These are phyloP conservation scores for Lepidothrix coronata DNA, from an alignment of 2,113 vertebrate species.

Conservation along the genomic window DNA sequence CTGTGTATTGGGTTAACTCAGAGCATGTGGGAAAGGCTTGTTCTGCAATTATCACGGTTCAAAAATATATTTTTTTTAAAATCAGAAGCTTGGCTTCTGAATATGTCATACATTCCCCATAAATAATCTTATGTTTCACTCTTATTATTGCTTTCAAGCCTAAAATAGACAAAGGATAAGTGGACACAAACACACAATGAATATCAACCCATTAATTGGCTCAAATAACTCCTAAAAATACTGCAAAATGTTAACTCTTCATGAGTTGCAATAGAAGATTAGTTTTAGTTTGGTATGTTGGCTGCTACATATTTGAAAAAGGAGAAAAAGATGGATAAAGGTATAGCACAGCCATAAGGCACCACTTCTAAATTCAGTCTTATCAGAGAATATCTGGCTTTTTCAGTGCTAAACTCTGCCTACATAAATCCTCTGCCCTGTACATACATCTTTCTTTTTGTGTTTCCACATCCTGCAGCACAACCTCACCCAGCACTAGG, in stretches of 20 bases:
- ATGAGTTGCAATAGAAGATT: constrained; percentile 32
- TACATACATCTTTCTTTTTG: neutral
- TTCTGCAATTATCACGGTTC: neutral
- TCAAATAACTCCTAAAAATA: constrained; percentile 51
- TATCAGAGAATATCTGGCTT: neutral
- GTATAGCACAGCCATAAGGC: neutral
- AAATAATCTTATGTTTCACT: neutral
- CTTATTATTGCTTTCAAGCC: neutral
- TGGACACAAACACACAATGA: neutral
- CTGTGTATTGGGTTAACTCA: neutral
- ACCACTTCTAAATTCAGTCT: neutral
- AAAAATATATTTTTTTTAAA: neutral
- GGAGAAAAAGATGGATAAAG: neutral
- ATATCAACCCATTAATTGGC: constrained; percentile 22
- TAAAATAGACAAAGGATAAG: constrained; percentile 22
- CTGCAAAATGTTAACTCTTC: constrained; percentile 3
- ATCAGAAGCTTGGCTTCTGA: neutral
- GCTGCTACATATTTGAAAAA: neutral
- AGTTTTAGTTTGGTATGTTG: constrained; percentile 8
- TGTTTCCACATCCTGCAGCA: neutral
- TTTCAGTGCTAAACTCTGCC: neutral
- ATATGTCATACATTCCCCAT: neutral
- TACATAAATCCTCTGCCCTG: neutral
- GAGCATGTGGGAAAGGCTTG: neutral
- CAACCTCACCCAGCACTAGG: neutral